Conservation (phyloP, 2,113 vertebrate genomes). For the Rhea americana region DNA sequence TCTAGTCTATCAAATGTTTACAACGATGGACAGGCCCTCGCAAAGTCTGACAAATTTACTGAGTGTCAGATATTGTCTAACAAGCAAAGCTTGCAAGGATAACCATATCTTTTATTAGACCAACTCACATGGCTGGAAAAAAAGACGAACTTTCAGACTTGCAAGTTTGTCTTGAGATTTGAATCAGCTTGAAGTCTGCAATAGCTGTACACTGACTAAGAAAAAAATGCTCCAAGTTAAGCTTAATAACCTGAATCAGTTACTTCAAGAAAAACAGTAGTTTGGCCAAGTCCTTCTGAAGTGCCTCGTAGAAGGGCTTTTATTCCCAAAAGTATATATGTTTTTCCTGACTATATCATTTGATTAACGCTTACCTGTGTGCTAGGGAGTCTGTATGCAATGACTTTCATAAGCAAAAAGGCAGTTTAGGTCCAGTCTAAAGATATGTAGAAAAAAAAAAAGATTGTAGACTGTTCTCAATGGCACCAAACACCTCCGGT, state of each 20-base stretch:
- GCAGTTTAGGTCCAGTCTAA: not conserved
- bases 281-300: not conserved
- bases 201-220: not conserved
- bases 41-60: not conserved
- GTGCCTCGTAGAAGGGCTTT: not conserved
- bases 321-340: not conserved
- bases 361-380: not conserved
- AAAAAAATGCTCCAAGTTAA: not conserved
- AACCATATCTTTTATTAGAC: not conserved
- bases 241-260: not conserved
- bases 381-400: not conserved
- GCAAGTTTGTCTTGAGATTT: not conserved
- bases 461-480: not conserved
- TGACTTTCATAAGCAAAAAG: not conserved
- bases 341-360: not conserved
- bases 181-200: not conserved
- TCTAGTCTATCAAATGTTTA: not conserved
- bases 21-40: not conserved
- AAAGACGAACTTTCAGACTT: not conserved
- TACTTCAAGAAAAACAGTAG: not conserved
- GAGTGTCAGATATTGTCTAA: not conserved
- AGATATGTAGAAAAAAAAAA: not conserved
- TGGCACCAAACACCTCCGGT: not conserved
- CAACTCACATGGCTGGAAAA: not conserved
- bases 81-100: not conserved